Conservation (phyloP, 2,797 vertebrate genomes). For the Dromococcyx pavoninus region DNA sequence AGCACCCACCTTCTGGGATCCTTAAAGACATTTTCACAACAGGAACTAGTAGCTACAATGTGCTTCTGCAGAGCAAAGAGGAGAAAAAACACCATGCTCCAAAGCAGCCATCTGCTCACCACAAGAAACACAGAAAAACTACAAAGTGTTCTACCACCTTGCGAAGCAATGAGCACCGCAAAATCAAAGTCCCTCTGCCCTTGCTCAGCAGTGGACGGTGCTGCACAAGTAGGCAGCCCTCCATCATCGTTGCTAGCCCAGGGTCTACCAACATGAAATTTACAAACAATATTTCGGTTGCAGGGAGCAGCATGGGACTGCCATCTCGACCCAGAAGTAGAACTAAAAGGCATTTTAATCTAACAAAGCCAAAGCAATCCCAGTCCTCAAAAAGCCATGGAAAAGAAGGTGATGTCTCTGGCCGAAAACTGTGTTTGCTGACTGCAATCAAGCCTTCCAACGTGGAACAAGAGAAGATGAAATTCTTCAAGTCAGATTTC, state of each 20-base stretch:
- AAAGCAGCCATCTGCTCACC: constrained; percentile 64
- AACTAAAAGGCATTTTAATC: constrained; percentile 42
- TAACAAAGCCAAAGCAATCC: constrained; percentile 69
- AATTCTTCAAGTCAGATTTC: constrained; percentile 89
- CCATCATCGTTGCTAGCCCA: constrained; percentile 45
- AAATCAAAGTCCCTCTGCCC: constrained; percentile 18
- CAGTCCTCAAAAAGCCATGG: constrained; percentile 66
- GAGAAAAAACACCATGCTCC: constrained; percentile 76
- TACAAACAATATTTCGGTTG: constrained; percentile 63
- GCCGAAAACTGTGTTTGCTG: constrained; percentile 85
- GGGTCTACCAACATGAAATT: constrained; percentile 58
- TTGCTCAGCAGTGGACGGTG: constrained; percentile 37
- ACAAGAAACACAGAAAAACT: constrained; percentile 68
- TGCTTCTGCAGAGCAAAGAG: constrained; percentile 84
- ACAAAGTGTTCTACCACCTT: constrained; percentile 27
- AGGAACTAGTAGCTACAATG: constrained; percentile 86
- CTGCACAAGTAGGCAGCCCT: constrained; percentile 62
- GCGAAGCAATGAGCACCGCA: constrained; percentile 35
- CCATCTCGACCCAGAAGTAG: constrained; percentile 65
- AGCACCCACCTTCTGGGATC: constrained; percentile 75
- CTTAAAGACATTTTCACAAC: constrained; percentile 86
- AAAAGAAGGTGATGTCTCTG: constrained; percentile 72
- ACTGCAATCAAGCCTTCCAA: constrained; percentile 92
- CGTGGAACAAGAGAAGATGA: constrained; percentile 87
- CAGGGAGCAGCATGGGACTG: constrained; percentile 73